These are phyloP conservation scores for Bolborhynchus lineola DNA, from an alignment of 2,113 vertebrate species.

Conservation along the genomic window DNA sequence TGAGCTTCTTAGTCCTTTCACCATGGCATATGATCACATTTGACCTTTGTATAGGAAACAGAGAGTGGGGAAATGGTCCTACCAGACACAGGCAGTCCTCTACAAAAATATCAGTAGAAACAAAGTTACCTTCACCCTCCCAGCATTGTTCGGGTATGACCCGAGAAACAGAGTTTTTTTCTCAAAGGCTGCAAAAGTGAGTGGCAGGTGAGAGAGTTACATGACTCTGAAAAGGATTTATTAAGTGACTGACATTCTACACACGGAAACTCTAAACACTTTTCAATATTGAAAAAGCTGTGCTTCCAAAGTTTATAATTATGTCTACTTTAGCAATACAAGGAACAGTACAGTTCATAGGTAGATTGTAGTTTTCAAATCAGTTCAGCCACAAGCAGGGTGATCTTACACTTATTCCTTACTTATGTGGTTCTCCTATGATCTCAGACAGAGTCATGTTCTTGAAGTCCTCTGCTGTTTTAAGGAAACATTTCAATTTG, in stretches of 20 bases:
- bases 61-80: not conserved
- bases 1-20: not conserved
- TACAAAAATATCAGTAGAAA: not conserved
- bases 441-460: not conserved
- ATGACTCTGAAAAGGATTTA: not conserved
- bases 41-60: not conserved
- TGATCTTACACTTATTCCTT: not conserved
- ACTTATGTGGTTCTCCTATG: not conserved
- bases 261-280: not conserved
- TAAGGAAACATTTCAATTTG: not conserved
- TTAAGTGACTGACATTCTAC: not conserved
- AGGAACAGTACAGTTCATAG: not conserved
- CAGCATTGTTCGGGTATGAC: not conserved
- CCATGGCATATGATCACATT: not conserved
- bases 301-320: not conserved
- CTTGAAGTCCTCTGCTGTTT: not conserved
- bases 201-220: not conserved
- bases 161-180: not conserved
- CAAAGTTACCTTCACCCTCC: not conserved
- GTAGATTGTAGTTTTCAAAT: not conserved
- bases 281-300: not conserved
- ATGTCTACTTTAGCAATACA: not conserved
- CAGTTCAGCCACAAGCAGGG: not conserved
- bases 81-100: not conserved
- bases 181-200: not conserved